These are phyloP conservation scores for Brienomyrus longianalis DNA, from an alignment of 2,113 vertebrate genomes.

Conservation along the genomic window DNA sequence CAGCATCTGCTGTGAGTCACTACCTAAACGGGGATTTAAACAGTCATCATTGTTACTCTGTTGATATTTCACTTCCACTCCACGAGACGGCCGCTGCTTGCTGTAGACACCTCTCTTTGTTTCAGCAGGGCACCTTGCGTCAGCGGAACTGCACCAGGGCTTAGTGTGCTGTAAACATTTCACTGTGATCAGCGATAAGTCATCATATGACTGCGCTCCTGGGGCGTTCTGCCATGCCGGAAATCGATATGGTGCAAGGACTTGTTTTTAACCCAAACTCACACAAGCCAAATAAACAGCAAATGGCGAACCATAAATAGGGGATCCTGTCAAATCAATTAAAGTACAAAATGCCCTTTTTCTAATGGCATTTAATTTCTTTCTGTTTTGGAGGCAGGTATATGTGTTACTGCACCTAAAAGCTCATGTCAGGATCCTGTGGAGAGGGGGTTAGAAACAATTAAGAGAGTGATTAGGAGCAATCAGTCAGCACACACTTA, in stretches of 20 bases:
- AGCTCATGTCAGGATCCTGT: neutral
- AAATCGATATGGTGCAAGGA: neutral
- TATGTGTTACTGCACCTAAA: neutral
- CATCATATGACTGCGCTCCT: neutral
- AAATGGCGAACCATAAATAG: neutral
- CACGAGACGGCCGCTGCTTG: neutral
- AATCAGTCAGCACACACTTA: neutral
- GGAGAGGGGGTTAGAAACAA: neutral
- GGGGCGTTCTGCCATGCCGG: neutral
- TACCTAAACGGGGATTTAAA: neutral
- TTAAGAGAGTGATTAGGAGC: neutral
- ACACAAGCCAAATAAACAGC: neutral
- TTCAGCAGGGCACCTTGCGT: neutral
- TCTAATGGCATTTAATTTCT: neutral
- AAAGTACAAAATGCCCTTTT: neutral
- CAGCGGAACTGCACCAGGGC: neutral
- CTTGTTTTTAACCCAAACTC: neutral
- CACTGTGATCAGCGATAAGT: neutral
- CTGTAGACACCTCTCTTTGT: neutral
- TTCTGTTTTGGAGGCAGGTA: neutral
- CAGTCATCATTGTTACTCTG: neutral
- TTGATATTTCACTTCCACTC: neutral
- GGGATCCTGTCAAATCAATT: neutral
- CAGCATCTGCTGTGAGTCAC: neutral
- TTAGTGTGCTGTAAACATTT: conserved; percentile 10